Conservation (phyloP, 2,888 invertebrate species). For the Amorpha juglandis region DNA sequence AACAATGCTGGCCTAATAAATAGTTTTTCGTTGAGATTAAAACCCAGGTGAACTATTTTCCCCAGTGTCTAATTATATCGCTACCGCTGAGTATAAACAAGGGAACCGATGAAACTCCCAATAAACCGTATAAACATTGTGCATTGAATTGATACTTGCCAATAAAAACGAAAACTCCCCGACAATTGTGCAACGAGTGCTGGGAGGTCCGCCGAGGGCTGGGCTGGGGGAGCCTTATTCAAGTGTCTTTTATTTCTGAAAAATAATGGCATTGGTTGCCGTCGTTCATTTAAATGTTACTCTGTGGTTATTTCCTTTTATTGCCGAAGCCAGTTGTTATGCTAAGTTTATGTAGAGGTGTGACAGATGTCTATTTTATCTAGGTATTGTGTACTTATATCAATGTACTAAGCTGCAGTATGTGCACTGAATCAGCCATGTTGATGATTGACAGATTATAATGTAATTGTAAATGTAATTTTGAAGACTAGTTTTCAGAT, state of each 20-base stretch:
- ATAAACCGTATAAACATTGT: conserved; percentile 12
- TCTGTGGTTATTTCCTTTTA: neutral
- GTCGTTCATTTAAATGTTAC: neutral
- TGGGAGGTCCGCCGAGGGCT: neutral
- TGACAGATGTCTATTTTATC: too few species aligned
- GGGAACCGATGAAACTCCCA: neutral
- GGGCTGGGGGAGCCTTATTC: neutral
- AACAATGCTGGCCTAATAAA: too few species aligned
- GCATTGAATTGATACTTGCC: conserved; percentile 15
- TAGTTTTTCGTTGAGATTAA: too few species aligned
- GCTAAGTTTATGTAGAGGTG: too few species aligned
- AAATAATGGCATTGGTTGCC: neutral
- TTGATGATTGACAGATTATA: too few species aligned
- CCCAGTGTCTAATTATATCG: neutral
- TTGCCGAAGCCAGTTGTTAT: neutral
- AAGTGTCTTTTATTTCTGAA: conserved; percentile 1
- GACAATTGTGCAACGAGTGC: neutral
- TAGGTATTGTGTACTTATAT: too few species aligned
- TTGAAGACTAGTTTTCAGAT: too few species aligned
- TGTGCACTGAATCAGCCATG: too few species aligned
- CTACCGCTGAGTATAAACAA: neutral
- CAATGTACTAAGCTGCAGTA: too few species aligned
- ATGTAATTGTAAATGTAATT: too few species aligned
- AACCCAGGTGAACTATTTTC: neutral
- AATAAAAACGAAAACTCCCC: conserved; percentile 20